Evolutionary conservation across 2,888 invertebrate genomes (phyloP), one percentile per base, ranked within the genome.

Genomic region (Cryptophagus acutangulus): DNA sequence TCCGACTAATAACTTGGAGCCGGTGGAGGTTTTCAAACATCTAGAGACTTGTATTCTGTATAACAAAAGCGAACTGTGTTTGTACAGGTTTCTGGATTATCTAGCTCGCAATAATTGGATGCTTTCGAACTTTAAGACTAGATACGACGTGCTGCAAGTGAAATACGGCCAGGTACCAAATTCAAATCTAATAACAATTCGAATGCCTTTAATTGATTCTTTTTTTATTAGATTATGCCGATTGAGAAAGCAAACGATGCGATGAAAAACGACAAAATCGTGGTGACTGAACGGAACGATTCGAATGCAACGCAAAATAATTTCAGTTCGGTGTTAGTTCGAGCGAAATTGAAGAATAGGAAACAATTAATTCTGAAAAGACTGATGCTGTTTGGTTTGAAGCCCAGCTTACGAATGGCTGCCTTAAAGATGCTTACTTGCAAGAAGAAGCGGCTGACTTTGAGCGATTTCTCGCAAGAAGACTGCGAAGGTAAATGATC

Each of bases 41-140:
- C 67, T 80, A 41, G 75, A 79, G 49, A 72, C 67, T 17, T 76
- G 77, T 46, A 70, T 73, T 28, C 65, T 81, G 36, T 78, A 77
- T 59, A 69, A 69, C 12, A 73, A 74, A 39, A 78, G 77, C 54
- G 77, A 77, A 54, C 63, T 74, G 30, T 76, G 76, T 54, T 68
- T 79, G 37, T 78, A 74, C 58, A 69, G 73, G 43, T 65, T 80
- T 38, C 63, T 81, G 37, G 63, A 67, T 48, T 62, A 62, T 52
- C 57, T 71, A 46, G 58, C 66, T 33, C 45, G 74, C 49, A 73
- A 75, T 55, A 73, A 71, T 47, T 70, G 74, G 55, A 69, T 72
- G 50, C 59, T 72, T 43, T 69, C 71, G 40, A 74, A 72, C 57
- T 74, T 71, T 53, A 71, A 72, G 55, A 65, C 65, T 36, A 63